Evolutionary conservation across 2,797 vertebrate species (phyloP).

Genomic region (Pseudomugil tenellus): DNA sequence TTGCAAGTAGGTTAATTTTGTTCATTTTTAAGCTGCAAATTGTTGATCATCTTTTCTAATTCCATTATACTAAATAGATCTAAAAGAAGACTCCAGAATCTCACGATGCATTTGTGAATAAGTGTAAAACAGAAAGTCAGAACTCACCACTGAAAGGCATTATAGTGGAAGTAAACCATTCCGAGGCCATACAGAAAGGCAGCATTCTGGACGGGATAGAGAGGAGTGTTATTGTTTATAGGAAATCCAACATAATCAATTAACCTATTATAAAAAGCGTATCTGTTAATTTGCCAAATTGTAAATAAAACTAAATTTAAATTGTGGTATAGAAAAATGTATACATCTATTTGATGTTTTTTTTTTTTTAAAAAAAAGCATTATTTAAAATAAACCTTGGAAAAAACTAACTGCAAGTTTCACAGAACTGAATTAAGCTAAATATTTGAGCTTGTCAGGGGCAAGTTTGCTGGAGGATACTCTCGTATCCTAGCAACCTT

Average conservation of each 20-base stretch:
- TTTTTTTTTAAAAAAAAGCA: no score
- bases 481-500: no score
- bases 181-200: slow-evolving; percentile 99
- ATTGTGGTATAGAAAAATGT: no score
- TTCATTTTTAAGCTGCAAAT: neutral
- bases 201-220: slow-evolving; percentile 89
- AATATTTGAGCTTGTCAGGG: no score
- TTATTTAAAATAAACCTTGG: no score
- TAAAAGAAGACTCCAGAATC: neutral
- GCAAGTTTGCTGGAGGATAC: no score
- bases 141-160: slow-evolving; percentile 99
- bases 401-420: no score
- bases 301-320: neutral
- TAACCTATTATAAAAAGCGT: no score
- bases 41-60: neutral
- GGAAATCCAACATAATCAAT: neutral
- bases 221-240: neutral
- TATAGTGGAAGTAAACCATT: slow-evolving; percentile 99
- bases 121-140: neutral
- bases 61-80: neutral
- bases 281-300: neutral
- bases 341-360: no score
- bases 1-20: neutral
- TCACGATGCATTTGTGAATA: neutral
- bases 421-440: no score